Percentiles rank a stretch among this genome's conserved stretches.
Evolutionary conservation across 2,888 invertebrate species (phyloP).

Genomic region (Exocentrus adspersus): DNA sequence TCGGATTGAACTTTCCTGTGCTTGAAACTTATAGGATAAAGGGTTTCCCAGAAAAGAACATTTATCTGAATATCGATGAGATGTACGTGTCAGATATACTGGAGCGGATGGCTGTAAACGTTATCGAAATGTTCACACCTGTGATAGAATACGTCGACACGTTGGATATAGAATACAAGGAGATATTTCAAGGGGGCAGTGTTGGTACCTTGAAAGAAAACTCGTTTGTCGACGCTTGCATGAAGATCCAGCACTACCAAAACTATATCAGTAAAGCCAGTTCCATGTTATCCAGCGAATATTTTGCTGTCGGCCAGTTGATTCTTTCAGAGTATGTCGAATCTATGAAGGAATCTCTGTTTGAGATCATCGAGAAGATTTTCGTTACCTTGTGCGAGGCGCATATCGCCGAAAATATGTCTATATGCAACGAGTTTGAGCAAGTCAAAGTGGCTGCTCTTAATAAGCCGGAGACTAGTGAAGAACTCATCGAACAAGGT

Average conservation of each 20-base stretch:
- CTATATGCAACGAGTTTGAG: constrained; percentile 79
- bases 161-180: constrained; percentile 68
- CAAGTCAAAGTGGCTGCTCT: constrained; percentile 74
- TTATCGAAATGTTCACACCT: constrained; percentile 68
- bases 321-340: constrained; percentile 72
- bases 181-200: constrained; percentile 29
- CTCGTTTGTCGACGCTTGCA: constrained; percentile 70
- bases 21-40: constrained; percentile 49
- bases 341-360: constrained; percentile 70
- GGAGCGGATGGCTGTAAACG: constrained; percentile 64
- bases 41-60: constrained; percentile 42
- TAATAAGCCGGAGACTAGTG: constrained; percentile 79
- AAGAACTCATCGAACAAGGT: constrained; percentile 83
- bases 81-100: constrained; percentile 64
- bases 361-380: constrained; percentile 70
- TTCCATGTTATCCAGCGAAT: constrained; percentile 73
- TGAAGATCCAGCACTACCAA: constrained; percentile 71
- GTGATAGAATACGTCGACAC: constrained; percentile 67
- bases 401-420: constrained; percentile 74
- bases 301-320: constrained; percentile 73
- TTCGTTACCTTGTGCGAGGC: constrained; percentile 71
- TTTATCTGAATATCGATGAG: constrained; percentile 54
- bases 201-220: constrained; percentile 49
- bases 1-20: constrained; percentile 37
- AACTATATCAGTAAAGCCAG: constrained; percentile 70